Evolutionary conservation across 2,888 invertebrate species (phyloP), one percentile per base, ranked within the genome.

Genomic region (Urechis unicinctus): DNA sequence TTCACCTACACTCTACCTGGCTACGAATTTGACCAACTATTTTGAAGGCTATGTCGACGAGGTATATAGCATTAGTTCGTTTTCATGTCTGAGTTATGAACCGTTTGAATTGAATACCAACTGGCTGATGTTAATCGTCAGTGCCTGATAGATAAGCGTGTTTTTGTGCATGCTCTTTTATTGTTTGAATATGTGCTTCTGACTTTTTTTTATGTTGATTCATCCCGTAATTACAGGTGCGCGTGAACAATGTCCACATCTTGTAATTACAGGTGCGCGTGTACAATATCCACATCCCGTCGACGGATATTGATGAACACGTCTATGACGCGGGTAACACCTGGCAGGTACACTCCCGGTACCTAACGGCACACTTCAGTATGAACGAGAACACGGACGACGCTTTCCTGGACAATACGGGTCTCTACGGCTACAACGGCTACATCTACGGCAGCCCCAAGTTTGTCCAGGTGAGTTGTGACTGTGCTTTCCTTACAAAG

Each of bases 1-100:
- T 28, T 13, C 41, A 29, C 36, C 50, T 21, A 30, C 24, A 6
- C 45, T 59, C 2, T 57, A 57, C 41, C 30, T 59, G 17, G 59
- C 57, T 21, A 13, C 46, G 13, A 47, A 52, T 41, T 31, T 28
- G 22, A 25, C 29, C 51, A 30, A 53, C 45, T 59, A 36, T 26
- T 59, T 57, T 50, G 28, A 44, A 25, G 59, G 59, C 6, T 6
- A 49, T 21, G 55, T 59, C 28, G 59, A 59, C 30, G 57, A 59
- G 52, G 59, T 57, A 49, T 36, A n/a, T n/a, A n/a, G n/a, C n/a
- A n/a, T n/a, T n/a, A n/a, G n/a, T n/a, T n/a, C n/a, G n/a, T n/a
- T n/a, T n/a, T n/a, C n/a, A n/a, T n/a, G n/a, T n/a, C n/a, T n/a
- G n/a, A n/a, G n/a, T n/a, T n/a, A n/a, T n/a, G n/a, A n/a, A n/a